Evolutionary conservation across 2,113 vertebrate genomes (phyloP).

Genomic region (Hemicordylus capensis): DNA sequence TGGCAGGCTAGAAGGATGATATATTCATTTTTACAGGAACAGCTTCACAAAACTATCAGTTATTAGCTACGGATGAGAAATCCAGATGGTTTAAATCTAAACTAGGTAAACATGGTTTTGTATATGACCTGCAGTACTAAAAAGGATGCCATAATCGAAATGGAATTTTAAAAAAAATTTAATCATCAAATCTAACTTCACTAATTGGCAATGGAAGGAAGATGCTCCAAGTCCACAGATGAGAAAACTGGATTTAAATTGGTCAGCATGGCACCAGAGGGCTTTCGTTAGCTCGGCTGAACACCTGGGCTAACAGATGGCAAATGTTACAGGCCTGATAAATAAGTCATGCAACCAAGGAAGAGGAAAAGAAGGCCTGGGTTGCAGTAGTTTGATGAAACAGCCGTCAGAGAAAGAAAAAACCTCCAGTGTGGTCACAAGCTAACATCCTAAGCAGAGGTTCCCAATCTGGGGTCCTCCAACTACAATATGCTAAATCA

Average conservation of each 20-base stretch:
- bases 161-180: not conserved
- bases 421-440: not conserved
- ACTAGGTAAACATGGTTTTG: conserved; percentile 15
- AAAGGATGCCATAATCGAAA: conserved; percentile 8
- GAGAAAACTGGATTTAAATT: conserved; percentile 19
- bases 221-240: conserved; percentile 2
- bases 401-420: not conserved
- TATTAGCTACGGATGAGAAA: not conserved
- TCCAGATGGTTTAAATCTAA: not conserved
- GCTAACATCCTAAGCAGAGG: no score
- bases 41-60: conserved; percentile 17
- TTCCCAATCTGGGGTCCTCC: no score
- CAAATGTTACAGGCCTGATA: not conserved
- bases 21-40: conserved; percentile 37
- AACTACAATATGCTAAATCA: no score
- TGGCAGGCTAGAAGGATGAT: not conserved
- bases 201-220: conserved; percentile 15
- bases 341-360: conserved; percentile 32
- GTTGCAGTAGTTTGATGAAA: conserved; percentile 22
- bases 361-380: conserved; percentile 10
- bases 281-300: not conserved
- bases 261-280: not conserved
- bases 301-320: conserved; percentile 51
- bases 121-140: not conserved
- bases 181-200: not conserved